Conservation (phyloP, 2,113 vertebrate genomes). For the Phyllostomus discolor region DNA sequence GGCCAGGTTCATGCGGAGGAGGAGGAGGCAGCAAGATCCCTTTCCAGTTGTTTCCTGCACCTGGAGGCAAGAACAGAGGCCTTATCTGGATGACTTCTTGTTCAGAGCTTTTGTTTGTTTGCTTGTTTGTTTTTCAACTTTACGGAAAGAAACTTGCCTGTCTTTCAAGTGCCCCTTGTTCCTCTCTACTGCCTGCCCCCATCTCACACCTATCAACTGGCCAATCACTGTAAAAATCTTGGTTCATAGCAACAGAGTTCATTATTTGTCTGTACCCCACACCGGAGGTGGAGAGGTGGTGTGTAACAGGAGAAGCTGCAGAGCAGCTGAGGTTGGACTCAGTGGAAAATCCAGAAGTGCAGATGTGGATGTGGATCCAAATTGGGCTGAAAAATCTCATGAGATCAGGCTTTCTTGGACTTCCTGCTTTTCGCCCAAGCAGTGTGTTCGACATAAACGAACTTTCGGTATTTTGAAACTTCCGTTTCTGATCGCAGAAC, state of each 20-base stretch:
- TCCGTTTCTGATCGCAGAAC: slow-evolving; percentile 76
- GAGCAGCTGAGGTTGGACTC: slow-evolving; percentile 56
- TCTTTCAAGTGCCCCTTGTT: slow-evolving; percentile 21
- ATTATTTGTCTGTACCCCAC: not conserved
- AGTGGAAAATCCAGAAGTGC: slow-evolving; percentile 74
- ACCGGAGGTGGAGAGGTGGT: not conserved
- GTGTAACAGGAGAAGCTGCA: not conserved
- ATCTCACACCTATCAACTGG: not conserved
- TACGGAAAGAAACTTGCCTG: not conserved
- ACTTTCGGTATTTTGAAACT: slow-evolving; percentile 78
- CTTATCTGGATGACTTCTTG: slow-evolving; percentile 42
- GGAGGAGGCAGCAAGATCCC: not conserved
- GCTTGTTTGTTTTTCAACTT: slow-evolving; percentile 7
- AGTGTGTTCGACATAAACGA: slow-evolving; percentile 72
- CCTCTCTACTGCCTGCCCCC: not conserved
- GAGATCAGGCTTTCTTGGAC: slow-evolving; percentile 77
- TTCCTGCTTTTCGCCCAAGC: slow-evolving; percentile 74
- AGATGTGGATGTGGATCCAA: slow-evolving; percentile 75
- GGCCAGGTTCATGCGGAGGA: not conserved
- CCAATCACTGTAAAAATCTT: not conserved
- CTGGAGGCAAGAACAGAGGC: slow-evolving; percentile 42
- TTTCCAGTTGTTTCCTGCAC: slow-evolving; percentile 48
- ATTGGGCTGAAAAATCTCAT: slow-evolving; percentile 75
- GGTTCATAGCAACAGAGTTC: not conserved
- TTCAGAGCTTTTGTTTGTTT: slow-evolving; percentile 38